Conservation (phyloP, 2,888 invertebrate species). For the Eulithis prunata region DNA sequence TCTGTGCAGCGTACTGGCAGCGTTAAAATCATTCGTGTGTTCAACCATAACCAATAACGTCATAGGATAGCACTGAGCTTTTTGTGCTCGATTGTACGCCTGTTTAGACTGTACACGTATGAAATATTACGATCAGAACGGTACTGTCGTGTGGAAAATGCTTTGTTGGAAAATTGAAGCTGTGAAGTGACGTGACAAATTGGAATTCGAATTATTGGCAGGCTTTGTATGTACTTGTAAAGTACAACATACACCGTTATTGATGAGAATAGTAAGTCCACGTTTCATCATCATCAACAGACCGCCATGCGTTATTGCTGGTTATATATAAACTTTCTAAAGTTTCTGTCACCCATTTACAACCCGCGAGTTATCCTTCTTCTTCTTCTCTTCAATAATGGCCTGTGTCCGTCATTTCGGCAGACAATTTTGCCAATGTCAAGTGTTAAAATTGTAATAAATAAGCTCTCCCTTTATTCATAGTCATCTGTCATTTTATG, state of each 20-base stretch:
- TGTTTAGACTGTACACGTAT: conserved; percentile 44
- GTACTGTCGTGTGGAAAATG: conserved; percentile 40
- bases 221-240: conserved; percentile 13
- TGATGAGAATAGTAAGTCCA: conserved; percentile 5
- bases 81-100: conserved; percentile 43
- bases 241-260: conserved; percentile 12
- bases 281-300: not conserved
- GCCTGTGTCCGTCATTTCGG: no score
- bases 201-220: conserved; percentile 40
- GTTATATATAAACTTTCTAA: no score
- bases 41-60: conserved; percentile 32
- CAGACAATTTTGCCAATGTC: no score
- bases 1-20: conserved; percentile 7
- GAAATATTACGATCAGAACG: conserved; percentile 49
- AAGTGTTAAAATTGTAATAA: no score
- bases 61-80: conserved; percentile 33
- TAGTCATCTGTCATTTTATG: no score
- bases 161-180: conserved; percentile 40
- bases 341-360: no score
- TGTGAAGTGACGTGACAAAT: conserved; percentile 43
- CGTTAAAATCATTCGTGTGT: conserved; percentile 15
- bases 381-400: no score
- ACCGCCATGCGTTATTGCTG: no score
- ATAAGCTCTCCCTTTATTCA: no score
- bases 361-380: no score